Conservation (phyloP, 1,140 invertebrate species). For the Nasonia longicornis region DNA sequence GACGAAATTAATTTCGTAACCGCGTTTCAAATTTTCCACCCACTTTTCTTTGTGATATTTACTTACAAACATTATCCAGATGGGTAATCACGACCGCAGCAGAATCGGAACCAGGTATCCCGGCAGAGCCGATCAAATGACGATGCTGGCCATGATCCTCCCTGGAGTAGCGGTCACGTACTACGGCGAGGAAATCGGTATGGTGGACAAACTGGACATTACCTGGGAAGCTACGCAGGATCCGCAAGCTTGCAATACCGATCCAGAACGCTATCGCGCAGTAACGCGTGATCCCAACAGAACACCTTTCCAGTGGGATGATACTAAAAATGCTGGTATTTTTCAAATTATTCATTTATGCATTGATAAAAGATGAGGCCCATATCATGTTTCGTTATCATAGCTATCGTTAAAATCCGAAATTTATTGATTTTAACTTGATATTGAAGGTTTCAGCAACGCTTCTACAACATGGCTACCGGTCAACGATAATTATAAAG, state of each 20-base stretch:
- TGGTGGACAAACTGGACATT: conserved; percentile 71
- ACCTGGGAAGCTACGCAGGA: conserved; percentile 66
- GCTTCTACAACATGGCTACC: conserved; percentile 70
- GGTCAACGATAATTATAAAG: conserved; percentile 67
- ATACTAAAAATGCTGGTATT: conserved; percentile 69
- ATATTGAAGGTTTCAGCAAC: conserved; percentile 70
- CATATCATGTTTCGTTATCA: neutral
- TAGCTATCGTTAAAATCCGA: neutral
- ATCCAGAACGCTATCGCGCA: conserved; percentile 56
- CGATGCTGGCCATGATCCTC: conserved; percentile 77
- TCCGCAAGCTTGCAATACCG: conserved; percentile 62
- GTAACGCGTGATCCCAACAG: conserved; percentile 72
- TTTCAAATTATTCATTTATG: neutral
- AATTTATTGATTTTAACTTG: conserved; percentile 63
- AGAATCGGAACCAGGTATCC: conserved; percentile 72
- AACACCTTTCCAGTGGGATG: conserved; percentile 82
- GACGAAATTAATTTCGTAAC: neutral
- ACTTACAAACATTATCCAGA: conserved; percentile 56
- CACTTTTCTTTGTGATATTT: neutral
- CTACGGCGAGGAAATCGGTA: conserved; percentile 80
- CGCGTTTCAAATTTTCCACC: neutral
- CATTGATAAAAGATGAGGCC: neutral
- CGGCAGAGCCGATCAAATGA: conserved; percentile 74
- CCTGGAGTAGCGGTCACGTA: conserved; percentile 82
- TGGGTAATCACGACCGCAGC: conserved; percentile 76